Base-by-base conservation (phyloP, 2,888 invertebrate genomes). In the Dryomyza anilis region DNA sequence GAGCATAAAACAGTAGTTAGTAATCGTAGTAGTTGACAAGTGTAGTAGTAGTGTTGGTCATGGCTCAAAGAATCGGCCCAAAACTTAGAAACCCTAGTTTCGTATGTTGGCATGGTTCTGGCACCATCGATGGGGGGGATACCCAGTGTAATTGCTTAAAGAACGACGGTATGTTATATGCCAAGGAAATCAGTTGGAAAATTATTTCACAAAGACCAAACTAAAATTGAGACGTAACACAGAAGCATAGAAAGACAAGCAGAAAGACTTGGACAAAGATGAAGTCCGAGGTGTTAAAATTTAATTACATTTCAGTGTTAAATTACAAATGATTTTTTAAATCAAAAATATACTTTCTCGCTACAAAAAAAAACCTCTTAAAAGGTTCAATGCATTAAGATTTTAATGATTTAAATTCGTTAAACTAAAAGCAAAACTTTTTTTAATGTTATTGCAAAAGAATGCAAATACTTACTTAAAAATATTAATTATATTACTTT, bases 61-160 rank as follows among this genome's bases (percentile, higher is more conserved):
- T 43, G 36, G 23, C 8, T 39, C 27, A 53, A 27, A 43, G 43
- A 21, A 33, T 14, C 59, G 48, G 33, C 23, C 48, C 46, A 30
- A 29, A 21, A 48, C 23, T 33, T 33, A 12, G 30, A 23, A 30
- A 46, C 29, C 61, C 4, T 36, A 14, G 16, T 23, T 39, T 39
- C 8, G 8, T n/a, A 23, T 8, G 14, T 23, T 14, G 14, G 39
- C n/a, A 50, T 14, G 10, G 50, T 23, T 23, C 21, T 16, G 58
- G 14, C 45, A 29, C 7, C 58, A 71, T n/a, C n/a, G n/a, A n/a
- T n/a, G n/a, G 76, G 74, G 80, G 79, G 79, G 79, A 79, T 79
- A 80, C 78, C 77, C 73, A 79, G 79, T 79, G 79, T 79, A 79
- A 80, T 79, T 79, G 79, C 81, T 79, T 71, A 74, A 75, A 69